phyloP scores from a whole-genome alignment of 2,113 vertebrate genomes.

The Murina feae region DNA sequence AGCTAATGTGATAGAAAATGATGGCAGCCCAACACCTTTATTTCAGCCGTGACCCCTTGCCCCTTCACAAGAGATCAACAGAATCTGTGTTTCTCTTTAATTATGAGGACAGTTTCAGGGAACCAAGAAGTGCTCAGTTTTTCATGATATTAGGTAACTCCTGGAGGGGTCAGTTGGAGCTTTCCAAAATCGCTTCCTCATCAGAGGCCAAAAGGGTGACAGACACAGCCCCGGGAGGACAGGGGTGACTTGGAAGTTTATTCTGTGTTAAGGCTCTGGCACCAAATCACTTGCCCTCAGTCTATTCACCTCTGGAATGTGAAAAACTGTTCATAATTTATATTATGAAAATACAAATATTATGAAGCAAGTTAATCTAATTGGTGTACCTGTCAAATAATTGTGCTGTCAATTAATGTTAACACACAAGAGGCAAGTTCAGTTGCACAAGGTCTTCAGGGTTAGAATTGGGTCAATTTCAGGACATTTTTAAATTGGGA shows the following conservation, averaged over 20 bases:
- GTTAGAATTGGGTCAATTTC: neutral
- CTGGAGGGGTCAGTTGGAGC: neutral
- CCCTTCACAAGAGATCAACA: neutral
- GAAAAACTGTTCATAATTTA: neutral
- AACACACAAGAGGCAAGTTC: neutral
- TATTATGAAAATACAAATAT: rapidly evolving
- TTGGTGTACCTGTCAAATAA: neutral
- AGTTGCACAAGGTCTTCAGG: neutral
- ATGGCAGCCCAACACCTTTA: neutral
- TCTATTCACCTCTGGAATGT: neutral
- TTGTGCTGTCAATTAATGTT: neutral
- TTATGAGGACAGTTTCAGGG: neutral
- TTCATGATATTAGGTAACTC: neutral
- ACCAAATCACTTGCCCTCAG: neutral
- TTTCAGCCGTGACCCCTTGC: neutral
- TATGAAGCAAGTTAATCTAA: neutral
- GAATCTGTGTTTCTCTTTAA: neutral
- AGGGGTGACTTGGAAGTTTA: neutral
- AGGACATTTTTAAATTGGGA: neutral
- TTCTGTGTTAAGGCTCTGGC: neutral
- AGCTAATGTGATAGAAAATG: neutral
- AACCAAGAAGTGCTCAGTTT: neutral
- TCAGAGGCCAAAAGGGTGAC: neutral
- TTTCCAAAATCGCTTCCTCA: neutral
- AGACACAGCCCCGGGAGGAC: rapidly evolving